These are phyloP conservation scores for Etheostoma cragini DNA, from an alignment of 2,113 vertebrate species.

Conservation along the genomic window DNA sequence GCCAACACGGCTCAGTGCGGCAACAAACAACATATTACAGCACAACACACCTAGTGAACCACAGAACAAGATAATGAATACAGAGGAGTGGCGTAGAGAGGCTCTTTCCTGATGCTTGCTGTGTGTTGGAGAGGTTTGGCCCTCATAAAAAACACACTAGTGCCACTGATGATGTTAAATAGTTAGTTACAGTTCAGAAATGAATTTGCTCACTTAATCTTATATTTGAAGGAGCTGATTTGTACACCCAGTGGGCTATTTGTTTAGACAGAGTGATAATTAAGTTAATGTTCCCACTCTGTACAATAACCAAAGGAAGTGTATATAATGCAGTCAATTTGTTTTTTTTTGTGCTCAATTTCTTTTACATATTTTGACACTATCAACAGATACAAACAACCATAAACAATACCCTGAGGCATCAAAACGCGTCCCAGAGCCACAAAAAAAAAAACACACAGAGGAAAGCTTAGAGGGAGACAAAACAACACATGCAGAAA, in stretches of 20 bases:
- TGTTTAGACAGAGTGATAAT: neutral
- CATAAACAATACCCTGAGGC: too few species aligned
- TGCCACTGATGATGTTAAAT: constrained; percentile 4
- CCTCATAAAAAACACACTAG: constrained; percentile 20
- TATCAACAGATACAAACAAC: too few species aligned
- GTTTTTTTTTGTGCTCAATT: too few species aligned
- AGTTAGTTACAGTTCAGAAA: constrained; percentile 22
- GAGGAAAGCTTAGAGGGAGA: too few species aligned
- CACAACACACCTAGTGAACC: constrained; percentile 44
- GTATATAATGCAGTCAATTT: neutral
- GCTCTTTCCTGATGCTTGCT: constrained; percentile 42
- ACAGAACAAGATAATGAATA: constrained; percentile 64
- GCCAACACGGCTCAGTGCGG: constrained; percentile 28
- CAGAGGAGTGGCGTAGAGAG: constrained; percentile 59
- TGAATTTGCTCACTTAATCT: constrained; percentile 10
- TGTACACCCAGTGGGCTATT: neutral
- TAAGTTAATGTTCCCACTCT: neutral
- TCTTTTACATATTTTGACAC: too few species aligned
- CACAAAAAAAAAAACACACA: too few species aligned
- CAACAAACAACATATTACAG: constrained; percentile 29
- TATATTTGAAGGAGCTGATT: constrained; percentile 9
- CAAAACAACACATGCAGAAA: too few species aligned
- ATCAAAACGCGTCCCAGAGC: too few species aligned
- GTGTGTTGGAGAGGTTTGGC: constrained; percentile 45
- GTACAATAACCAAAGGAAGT: neutral